Evolutionary conservation across 2,888 invertebrate species (phyloP).

Genomic region (Lasioglossum lativentre): DNA sequence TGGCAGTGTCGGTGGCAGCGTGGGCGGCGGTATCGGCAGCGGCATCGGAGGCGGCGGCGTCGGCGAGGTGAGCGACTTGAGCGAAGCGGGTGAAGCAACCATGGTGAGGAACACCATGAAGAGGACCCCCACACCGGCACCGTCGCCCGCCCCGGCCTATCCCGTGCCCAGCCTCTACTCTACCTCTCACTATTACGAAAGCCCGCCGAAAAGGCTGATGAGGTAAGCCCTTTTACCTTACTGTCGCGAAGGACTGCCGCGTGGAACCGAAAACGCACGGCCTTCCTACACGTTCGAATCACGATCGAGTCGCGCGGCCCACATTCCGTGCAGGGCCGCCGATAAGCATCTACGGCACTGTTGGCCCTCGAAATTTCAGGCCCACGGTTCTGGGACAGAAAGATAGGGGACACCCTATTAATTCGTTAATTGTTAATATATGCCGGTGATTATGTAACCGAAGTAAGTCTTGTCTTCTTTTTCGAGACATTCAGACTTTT

Average conservation of each 20-base stretch:
- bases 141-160: constrained; percentile 81
- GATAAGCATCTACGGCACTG: background rate
- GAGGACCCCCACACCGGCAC: constrained; percentile 79
- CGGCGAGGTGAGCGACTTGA: constrained; percentile 85
- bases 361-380: background rate
- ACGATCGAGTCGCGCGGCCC: constrained; percentile 17
- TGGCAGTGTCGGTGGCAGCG: constrained; percentile 73
- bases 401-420: background rate
- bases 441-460: too few species aligned
- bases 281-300: constrained; percentile 39
- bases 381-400: background rate
- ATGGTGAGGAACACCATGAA: constrained; percentile 76
- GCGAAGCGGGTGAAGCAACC: constrained; percentile 82
- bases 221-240: constrained; percentile 76
- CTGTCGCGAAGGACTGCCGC: constrained; percentile 32
- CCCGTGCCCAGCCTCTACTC: constrained; percentile 79
- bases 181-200: constrained; percentile 81
- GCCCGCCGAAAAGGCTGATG: constrained; percentile 82
- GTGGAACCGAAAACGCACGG: background rate
- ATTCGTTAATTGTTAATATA: too few species aligned
- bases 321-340: background rate
- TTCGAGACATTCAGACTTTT: too few species aligned
- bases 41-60: constrained; percentile 77
- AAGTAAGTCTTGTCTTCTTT: too few species aligned
- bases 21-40: constrained; percentile 72